Evolutionary conservation across 2,888 invertebrate species (phyloP), one percentile per base, ranked within the genome.

Genomic region (Clanis bilineata): DNA sequence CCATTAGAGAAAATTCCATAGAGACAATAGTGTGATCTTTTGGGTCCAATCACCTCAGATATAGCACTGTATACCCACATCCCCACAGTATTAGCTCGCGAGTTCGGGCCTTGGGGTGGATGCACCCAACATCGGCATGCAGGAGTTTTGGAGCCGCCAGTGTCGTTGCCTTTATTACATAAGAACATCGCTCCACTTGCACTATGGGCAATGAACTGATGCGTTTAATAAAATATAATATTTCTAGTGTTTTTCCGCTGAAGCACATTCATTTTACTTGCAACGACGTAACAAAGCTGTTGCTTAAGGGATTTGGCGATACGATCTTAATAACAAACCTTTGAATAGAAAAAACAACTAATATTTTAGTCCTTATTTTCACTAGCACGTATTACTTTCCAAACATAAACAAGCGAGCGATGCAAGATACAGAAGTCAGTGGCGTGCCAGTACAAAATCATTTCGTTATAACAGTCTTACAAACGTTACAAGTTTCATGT

Each of bases 161-260:
- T 74, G 82, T 81, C 83, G 80, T 82, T 74, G 80, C 73, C 80
- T 82, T 71, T 72, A 69, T 70, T 69, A 75, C 71, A 72, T 68
- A 70, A 74, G 77, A 73, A 71, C 77, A 67, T 76, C 72, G 78
- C 70, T 77, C 81, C 66, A 81, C 64, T 80, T 76, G 73, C 70
- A 72, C 65, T 61, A 69, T 75, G 76, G 76, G 64, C 77, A 65
- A 71, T 70, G 77, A 80, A 79, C 81, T 22, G 55, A 56, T 23
- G 22, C 38, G 38, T 39, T n/a, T n/a, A n/a, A n/a, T n/a, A n/a
- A n/a, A n/a, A 56, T 56, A 38, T 12, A 38, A 36, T n/a, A n/a
- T 22, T 22, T 56, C 36, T 36, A 54, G 54, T 9, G 9, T 21
- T 32, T 57, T 28, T n/a, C 21, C 43, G 9, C 12, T 12, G 3